Conservation (phyloP, 2,888 invertebrate species). For the Lordiphosa fenestrarum region DNA sequence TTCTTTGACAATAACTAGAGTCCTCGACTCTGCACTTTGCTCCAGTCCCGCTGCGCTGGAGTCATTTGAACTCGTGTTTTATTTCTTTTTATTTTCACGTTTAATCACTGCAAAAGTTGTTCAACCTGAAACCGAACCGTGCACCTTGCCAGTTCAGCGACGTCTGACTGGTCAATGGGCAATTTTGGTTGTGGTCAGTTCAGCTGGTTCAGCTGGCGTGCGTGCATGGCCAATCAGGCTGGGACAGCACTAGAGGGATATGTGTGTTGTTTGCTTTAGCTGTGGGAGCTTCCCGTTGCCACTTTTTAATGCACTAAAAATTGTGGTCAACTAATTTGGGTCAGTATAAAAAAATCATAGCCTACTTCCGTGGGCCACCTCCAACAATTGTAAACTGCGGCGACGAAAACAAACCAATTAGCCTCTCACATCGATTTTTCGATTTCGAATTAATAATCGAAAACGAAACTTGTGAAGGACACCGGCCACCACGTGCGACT, state of each 20-base stretch:
- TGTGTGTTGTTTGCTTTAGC: slow-evolving; percentile 15
- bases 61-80: not conserved
- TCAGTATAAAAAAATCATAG: slow-evolving; percentile 21
- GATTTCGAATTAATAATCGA: slow-evolving; percentile 43
- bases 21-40: slow-evolving; percentile 53
- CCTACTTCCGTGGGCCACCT: slow-evolving; percentile 28
- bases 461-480: slow-evolving; percentile 27
- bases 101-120: too few relatives aligned
- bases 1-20: slow-evolving; percentile 26
- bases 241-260: slow-evolving; percentile 12
- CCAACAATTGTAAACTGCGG: slow-evolving; percentile 7
- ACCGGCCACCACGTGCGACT: slow-evolving; percentile 41
- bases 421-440: slow-evolving; percentile 54
- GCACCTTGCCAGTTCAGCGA: slow-evolving; percentile 54
- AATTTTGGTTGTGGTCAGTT: slow-evolving; percentile 19
- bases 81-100: not conserved
- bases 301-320: slow-evolving; percentile 30
- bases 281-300: not conserved
- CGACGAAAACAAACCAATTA: slow-evolving; percentile 56
- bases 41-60: slow-evolving; percentile 44
- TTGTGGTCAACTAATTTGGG: slow-evolving; percentile 2
- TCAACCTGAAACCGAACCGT: slow-evolving; percentile 31
- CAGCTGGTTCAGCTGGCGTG: slow-evolving; percentile 47
- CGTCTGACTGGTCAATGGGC: slow-evolving; percentile 44
- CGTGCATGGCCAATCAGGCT: slow-evolving; percentile 47